These are phyloP conservation scores for Cacajao melanocephalus DNA, from an alignment of 2,797 vertebrate genomes.

Conservation along the genomic window DNA sequence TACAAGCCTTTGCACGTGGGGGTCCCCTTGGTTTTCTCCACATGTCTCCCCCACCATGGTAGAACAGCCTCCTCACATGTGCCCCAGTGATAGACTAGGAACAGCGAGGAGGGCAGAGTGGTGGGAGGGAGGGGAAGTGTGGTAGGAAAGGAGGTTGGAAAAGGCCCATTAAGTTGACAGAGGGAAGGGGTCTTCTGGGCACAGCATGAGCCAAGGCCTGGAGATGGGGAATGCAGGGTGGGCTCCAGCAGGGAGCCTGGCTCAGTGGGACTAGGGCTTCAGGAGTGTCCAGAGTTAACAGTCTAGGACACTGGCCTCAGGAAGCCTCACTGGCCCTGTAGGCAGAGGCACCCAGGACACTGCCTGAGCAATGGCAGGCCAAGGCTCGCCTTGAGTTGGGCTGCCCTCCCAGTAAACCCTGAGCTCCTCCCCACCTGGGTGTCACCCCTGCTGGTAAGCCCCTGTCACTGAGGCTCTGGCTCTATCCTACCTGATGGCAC, in stretches of 20 bases:
- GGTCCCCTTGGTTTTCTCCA: neutral
- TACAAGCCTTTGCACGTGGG: neutral
- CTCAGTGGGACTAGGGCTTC: neutral
- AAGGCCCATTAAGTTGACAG: neutral
- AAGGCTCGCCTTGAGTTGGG: too few relatives aligned
- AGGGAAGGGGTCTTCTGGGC: neutral
- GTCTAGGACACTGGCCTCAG: too few relatives aligned
- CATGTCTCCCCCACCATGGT: neutral
- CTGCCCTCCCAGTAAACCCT: neutral
- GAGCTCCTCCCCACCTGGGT: neutral
- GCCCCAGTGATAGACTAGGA: neutral
- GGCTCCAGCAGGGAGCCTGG: fast-evolving
- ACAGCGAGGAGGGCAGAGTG: neutral
- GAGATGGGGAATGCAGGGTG: neutral
- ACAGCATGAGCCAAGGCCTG: neutral
- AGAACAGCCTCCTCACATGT: neutral
- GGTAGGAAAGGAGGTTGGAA: neutral
- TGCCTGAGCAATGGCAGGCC: neutral
- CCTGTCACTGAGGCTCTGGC: neutral
- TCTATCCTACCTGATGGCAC: neutral
- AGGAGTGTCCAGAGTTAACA: neutral
- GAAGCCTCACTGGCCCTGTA: neutral
- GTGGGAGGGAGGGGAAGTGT: neutral
- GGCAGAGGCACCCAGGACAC: neutral
- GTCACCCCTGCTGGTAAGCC: neutral